phyloP scores from a whole-genome alignment of 2,888 invertebrate genomes.

The Lepidochrysops patricia region DNA sequence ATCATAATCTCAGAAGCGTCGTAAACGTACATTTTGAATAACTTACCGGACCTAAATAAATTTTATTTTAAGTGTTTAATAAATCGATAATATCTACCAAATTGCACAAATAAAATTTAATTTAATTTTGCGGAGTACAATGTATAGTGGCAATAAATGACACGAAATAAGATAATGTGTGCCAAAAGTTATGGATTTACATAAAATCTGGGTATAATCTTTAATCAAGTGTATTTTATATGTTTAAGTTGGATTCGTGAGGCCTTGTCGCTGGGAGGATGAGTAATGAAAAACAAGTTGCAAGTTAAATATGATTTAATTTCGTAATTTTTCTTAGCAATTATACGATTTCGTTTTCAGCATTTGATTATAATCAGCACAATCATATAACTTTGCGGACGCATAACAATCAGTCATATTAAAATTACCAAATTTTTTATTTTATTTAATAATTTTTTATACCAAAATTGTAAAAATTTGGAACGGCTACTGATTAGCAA shows the following conservation, averaged over 20 bases:
- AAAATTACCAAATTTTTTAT: not conserved
- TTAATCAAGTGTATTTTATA: constrained; percentile 5
- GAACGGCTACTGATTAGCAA: constrained; percentile 1
- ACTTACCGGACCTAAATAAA: not conserved
- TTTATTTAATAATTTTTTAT: not conserved
- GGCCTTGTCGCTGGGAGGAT: not conserved
- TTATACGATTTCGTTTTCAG: constrained; percentile 70
- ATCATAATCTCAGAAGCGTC: not conserved
- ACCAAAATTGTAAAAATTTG: constrained; percentile 7
- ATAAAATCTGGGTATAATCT: constrained; percentile 7
- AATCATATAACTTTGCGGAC: constrained; percentile 42
- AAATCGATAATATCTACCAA: not conserved
- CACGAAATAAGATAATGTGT: not conserved
- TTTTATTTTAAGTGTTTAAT: constrained; percentile 1
- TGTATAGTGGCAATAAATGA: not conserved
- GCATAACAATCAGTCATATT: constrained; percentile 6
- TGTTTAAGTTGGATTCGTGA: not conserved
- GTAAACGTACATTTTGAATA: not conserved
- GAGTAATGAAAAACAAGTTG: constrained; percentile 33
- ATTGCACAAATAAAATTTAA: constrained; percentile 4
- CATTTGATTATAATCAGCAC: constrained; percentile 61
- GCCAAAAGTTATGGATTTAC: not conserved
- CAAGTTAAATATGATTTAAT: constrained; percentile 75
- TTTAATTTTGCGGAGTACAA: not conserved
- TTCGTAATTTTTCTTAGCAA: constrained; percentile 73